Base-by-base conservation (phyloP, 2,797 vertebrate species). In the Propithecus perrieri region DNA sequence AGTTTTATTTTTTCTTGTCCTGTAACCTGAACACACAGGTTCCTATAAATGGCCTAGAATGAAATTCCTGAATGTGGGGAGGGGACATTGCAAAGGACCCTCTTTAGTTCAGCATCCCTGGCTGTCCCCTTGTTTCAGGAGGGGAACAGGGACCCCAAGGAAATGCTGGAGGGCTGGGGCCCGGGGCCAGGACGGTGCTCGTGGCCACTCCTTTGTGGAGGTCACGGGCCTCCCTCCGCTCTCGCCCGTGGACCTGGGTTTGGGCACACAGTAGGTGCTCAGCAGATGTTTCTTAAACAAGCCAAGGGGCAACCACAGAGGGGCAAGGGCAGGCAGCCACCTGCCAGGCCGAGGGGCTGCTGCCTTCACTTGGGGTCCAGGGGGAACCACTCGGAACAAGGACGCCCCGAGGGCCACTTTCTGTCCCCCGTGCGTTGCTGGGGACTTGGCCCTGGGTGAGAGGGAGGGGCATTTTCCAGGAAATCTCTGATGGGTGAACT, bases 91-190 rank as follows among this genome's bases (percentile, higher is more conserved):
- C 1, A 2, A 46, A 2, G 0, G 7, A 4, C 10, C 22, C 17
- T 18, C 43, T 18, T 10, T 15, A 4, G 14, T 65, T 17, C 17
- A 1, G 33, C 15, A 17, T 3, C 33, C 4, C 63, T 8, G 15
- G 63, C 33, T n/a, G 63, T 9, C 33, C 15, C 33, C 35, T 41
- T 28, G 26, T 26, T 59, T 41, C 4, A 15, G 43, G 50, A 6
- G 18, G 41, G 30, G 50, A 2, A 4, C 26, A 1, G 30, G 48
- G 53, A 14, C 26, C 63, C 79, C 1, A n/a, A 79, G 72, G 78
- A 50, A 0, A 2, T 0, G 0, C 0, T 0, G 26, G 41, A 22
- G 5, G 20, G 10, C 0, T 0, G 1, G 26, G 61, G 53, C 43
- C 65, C 18, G 43, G 6, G 24, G 57, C 20, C 6, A 3, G 2